Conservation (phyloP, 2,797 vertebrate species). For the Rhadinocentrus ornatus region DNA sequence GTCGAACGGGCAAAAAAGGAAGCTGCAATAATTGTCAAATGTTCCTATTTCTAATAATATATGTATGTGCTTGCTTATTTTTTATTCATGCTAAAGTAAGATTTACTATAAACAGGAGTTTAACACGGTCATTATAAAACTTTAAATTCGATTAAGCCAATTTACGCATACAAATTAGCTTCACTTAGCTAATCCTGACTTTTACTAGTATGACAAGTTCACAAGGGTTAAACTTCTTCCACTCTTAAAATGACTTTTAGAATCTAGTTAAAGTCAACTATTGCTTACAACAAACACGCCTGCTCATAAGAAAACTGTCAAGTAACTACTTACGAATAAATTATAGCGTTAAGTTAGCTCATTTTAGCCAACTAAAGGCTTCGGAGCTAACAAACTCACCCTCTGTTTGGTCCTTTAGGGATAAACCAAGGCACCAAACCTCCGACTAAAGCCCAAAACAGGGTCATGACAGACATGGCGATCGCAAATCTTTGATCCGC, state of each 20-base stretch:
- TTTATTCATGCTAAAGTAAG: too few relatives aligned
- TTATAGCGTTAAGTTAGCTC: not conserved
- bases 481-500: conserved; percentile 86
- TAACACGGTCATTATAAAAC: not conserved
- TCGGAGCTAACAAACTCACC: conserved; percentile 86
- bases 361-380: conserved; percentile 32
- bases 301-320: not conserved
- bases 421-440: conserved; percentile 91
- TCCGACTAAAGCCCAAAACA: conserved; percentile 93
- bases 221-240: not conserved
- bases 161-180: conserved; percentile 22
- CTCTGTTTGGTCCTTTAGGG: conserved; percentile 94
- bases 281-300: accelerated
- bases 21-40: conserved; percentile 23
- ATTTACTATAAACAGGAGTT: not conserved
- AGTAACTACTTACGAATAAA: not conserved
- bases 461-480: conserved; percentile 89
- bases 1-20: conserved; percentile 47
- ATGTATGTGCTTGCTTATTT: not conserved
- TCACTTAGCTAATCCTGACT: conserved; percentile 32
- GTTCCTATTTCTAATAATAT: conserved; percentile 12
- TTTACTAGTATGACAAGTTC: not conserved
- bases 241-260: accelerated
- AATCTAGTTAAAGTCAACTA: not conserved
- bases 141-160: not conserved